Base-by-base conservation (phyloP, 1,140 invertebrate genomes). In the Macrobrachium nipponense region DNA sequence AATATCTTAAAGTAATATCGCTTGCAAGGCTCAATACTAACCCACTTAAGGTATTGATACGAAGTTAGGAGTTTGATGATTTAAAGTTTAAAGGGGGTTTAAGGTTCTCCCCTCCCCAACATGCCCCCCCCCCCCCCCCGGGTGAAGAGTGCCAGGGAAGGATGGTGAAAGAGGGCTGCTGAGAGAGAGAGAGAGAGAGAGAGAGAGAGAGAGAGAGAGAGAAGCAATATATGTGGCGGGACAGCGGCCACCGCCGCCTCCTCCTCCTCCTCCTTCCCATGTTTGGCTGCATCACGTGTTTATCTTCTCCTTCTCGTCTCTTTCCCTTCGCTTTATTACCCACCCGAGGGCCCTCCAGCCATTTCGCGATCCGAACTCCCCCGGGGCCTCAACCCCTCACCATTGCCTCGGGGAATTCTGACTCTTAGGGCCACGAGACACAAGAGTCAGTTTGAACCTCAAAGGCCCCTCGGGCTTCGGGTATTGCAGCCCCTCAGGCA, bases 271-370 rank as follows among this genome's bases (percentile, higher is more conserved):
- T 66, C 66, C 59, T 70, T 86, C 83, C 72, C 77, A 72, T 86
- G 83, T 86, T 86, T 66, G 68, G 66, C 64, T 80, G 73, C 77
- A 64, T 80, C 83, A 64, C 75, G 76, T 86, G 83, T 86, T 86
- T 86, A 86, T 86, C 76, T 86, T 86, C 83, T 86, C 83, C 83
- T 86, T 86, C 83, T 80, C 77, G 68, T 79, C 77, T 68, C 62
- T 77, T 78, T 68, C 77, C 68, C 83, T 86, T 80, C 83, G 83
- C 83, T 86, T 86, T 86, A 86, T 86, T 86, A 86, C 83, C 83
- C 83, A 77, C 62, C 62, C 68, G 76, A 80, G 83, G 83, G 77
- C 83, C 83, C 77, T 86, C 83, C 83, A 85, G 83, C 83, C 83
- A 85, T 85, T 85, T 86, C 77, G 83, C 83, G 83, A 86, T 75